Evolutionary conservation across 2,113 vertebrate species (phyloP), one percentile per base, ranked within the genome.

Genomic region (Leptodactylus fuscus): DNA sequence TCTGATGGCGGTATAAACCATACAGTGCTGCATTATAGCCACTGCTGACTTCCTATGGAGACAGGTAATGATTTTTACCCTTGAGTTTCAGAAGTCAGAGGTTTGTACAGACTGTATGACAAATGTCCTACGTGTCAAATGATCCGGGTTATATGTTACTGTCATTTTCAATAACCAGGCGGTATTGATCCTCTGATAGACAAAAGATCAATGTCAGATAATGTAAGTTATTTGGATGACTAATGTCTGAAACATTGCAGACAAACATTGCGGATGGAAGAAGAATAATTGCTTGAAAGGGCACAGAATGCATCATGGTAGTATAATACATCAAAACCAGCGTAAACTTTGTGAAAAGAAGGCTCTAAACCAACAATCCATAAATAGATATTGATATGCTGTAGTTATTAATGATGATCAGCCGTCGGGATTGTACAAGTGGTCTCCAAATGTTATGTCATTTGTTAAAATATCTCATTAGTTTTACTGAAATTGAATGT

Each of bases 121-220:
- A 38, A 48, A 75, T 48, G 2, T 51, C 44, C 16, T 18, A 76
- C 4, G 0, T 29, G 51, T 49, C 13, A 22, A 76, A 18, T 51
- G 41, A 48, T 46, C n/a, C n/a, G 9, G 38, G 41, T 32, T 16
- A 67, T 34, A 36, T 69, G 18, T 49, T 29, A 29, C 15, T 60
- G 77, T 34, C 77, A 80, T 27, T 44, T 60, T 80, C 22, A 60
- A 44, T 80, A 24, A 44, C 0, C 34, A 27, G n/a, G 24, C n/a
- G 18, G n/a, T 80, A 62, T 41, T 60, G 53, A 62, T 80, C 34
- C 58, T 24, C 34, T 27, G n/a, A n/a, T 16, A 36, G 75, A 55
- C 49, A 36, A 48, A 55, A 55, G 36, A 80, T 80, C 5, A 62
- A 62, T 62, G n/a, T 20, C 34, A 44, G n/a, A 41, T 80, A 60